A percentile compares a stretch with the other conserved stretches of the same genome.
phyloP scores from a whole-genome alignment of 2,888 invertebrate species.

The Zele albiditarsus region DNA sequence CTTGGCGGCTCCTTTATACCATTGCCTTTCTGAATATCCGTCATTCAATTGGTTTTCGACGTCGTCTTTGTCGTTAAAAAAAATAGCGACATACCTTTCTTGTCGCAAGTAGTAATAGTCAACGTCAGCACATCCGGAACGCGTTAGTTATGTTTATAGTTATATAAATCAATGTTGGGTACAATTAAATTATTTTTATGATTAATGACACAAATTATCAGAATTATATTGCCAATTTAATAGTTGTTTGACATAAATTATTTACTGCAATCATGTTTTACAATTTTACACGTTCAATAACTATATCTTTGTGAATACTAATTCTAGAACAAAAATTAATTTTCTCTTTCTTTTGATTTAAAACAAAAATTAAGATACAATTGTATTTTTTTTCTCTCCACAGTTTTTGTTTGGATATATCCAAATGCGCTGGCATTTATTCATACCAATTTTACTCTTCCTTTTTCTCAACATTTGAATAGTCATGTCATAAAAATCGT shows the following conservation, averaged over 20 bases:
- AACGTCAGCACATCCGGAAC: not conserved
- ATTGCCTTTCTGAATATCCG: conserved; percentile 31
- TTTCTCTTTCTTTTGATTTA: not conserved
- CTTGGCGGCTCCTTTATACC: conserved; percentile 30
- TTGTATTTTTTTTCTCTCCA: too few species aligned
- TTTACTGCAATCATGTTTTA: too few species aligned
- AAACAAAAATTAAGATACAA: too few species aligned
- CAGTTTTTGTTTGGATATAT: conserved; percentile 3
- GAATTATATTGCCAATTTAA: too few species aligned
- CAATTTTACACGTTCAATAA: too few species aligned
- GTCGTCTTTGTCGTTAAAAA: not conserved
- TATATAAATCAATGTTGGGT: not conserved
- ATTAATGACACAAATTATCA: too few species aligned
- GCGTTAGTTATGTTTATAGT: not conserved
- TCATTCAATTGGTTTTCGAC: not conserved
- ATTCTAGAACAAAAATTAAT: too few species aligned
- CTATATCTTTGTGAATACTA: too few species aligned
- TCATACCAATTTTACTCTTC: not conserved
- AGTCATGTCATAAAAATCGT: conserved; percentile 35
- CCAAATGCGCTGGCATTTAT: not conserved
- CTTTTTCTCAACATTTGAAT: not conserved
- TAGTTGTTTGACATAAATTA: too few species aligned
- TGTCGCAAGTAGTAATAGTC: not conserved
- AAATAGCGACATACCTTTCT: not conserved
- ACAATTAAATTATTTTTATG: too few species aligned